A percentile compares a stretch with the other conserved stretches of the same genome.
phyloP scores from a whole-genome alignment of 2,797 vertebrate genomes.

The Bryconaethiops microstoma region DNA sequence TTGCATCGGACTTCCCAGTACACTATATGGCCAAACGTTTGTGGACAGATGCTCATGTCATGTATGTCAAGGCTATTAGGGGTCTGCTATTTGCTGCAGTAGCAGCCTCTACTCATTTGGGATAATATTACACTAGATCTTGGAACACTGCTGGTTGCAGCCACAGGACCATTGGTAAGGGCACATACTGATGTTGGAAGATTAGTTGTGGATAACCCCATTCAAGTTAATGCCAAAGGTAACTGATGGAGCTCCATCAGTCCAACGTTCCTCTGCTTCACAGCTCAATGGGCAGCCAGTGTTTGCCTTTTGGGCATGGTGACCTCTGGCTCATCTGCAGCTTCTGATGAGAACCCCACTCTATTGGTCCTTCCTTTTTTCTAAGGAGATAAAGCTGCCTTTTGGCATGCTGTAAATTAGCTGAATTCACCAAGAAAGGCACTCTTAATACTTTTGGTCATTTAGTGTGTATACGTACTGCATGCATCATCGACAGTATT shows the following conservation, averaged over 20 bases:
- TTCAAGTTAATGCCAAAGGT: not conserved
- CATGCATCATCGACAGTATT: not conserved
- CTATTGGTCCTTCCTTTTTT: no score
- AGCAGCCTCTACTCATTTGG: not conserved
- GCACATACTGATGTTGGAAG: not conserved
- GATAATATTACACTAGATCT: no score
- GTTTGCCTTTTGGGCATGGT: no score
- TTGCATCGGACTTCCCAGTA: not conserved
- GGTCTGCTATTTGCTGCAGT: no score
- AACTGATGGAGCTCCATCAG: not conserved
- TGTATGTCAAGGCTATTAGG: no score
- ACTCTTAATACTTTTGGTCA: not conserved
- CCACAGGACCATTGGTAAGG: no score
- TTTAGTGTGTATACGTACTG: not conserved
- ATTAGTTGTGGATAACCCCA: not conserved
- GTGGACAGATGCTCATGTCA: no score
- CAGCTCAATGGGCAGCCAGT: not conserved
- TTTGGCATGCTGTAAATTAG: not conserved
- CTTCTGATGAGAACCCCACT: not conserved
- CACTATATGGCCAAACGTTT: not conserved
- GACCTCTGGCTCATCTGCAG: no score
- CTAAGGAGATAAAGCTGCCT: not conserved
- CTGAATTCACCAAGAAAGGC: not conserved
- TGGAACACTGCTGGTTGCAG: no score
- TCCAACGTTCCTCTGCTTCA: not conserved